Evolutionary conservation across 37 sponge, comb jelly and placozoan genomes (phyloP).

Genomic region (Diacarnus erythraeanus): DNA sequence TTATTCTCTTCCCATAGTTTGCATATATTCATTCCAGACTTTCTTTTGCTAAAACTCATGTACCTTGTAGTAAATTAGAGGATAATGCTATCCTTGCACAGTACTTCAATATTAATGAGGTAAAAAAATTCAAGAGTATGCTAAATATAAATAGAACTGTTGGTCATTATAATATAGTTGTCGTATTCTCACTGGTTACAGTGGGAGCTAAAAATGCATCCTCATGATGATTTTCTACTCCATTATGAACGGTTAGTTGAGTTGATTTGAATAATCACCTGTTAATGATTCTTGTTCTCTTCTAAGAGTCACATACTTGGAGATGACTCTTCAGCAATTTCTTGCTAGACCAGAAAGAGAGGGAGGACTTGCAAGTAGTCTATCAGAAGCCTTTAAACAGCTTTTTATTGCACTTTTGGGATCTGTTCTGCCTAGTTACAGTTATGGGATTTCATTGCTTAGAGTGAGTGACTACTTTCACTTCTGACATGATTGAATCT

Average conservation of each 20-base stretch:
- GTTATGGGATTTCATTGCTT: neutral
- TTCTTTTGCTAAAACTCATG: neutral
- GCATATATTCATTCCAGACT: neutral
- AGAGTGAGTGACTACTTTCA: neutral
- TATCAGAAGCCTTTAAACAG: neutral
- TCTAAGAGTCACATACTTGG: neutral
- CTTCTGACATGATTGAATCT: neutral
- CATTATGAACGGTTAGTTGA: conserved; percentile 2
- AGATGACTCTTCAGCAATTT: neutral
- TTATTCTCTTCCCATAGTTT: neutral
- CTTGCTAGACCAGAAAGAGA: neutral
- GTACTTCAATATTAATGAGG: no score
- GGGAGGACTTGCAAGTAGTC: neutral
- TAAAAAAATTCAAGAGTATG: no score
- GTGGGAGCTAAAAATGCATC: neutral
- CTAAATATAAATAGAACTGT: no score
- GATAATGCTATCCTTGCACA: no score
- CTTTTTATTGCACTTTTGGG: neutral
- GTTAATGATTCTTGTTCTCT: neutral
- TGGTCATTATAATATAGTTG: no score
- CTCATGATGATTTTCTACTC: neutral
- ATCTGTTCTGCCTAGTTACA: neutral
- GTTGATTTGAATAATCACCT: neutral
- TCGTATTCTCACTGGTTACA: neutral
- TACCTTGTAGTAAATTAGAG: no score